Evolutionary conservation across 2,797 vertebrate genomes (phyloP).

Genomic region (Pagetopsis macropterus): DNA sequence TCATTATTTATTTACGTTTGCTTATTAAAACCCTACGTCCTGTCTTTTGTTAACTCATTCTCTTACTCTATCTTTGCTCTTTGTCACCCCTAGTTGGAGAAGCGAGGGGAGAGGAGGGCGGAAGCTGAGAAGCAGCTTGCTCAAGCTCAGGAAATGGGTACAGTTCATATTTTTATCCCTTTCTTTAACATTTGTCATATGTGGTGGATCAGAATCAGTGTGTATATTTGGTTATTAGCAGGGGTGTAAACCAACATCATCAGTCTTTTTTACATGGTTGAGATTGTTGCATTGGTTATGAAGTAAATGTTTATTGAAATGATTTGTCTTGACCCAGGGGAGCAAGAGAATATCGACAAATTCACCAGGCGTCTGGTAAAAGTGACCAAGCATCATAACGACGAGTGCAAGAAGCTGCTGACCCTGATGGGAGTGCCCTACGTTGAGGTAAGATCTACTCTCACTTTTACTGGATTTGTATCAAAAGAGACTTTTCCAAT

Average conservation of each 20-base stretch:
- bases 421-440: constrained; percentile 94
- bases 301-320: not conserved
- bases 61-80: not conserved
- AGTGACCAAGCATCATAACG: constrained; percentile 94
- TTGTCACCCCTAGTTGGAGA: constrained; percentile 80
- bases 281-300: not conserved
- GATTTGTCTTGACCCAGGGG: constrained; percentile 66
- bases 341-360: constrained; percentile 92
- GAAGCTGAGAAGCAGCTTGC: constrained; percentile 94
- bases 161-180: not conserved
- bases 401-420: constrained; percentile 94
- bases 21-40: not conserved
- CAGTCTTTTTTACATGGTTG: not conserved
- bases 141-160: constrained; percentile 91
- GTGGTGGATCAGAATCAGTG: not conserved
- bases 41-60: not conserved
- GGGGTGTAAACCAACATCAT: not conserved
- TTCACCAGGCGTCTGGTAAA: constrained; percentile 95
- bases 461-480: not conserved
- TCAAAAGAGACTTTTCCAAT: not conserved
- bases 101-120: constrained; percentile 90
- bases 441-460: constrained; percentile 80
- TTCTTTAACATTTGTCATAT: not conserved
- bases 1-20: not conserved
- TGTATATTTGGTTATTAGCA: not conserved